These are phyloP conservation scores for Netelia fuscicornis DNA, from an alignment of 2,888 invertebrate species.

Conservation along the genomic window DNA sequence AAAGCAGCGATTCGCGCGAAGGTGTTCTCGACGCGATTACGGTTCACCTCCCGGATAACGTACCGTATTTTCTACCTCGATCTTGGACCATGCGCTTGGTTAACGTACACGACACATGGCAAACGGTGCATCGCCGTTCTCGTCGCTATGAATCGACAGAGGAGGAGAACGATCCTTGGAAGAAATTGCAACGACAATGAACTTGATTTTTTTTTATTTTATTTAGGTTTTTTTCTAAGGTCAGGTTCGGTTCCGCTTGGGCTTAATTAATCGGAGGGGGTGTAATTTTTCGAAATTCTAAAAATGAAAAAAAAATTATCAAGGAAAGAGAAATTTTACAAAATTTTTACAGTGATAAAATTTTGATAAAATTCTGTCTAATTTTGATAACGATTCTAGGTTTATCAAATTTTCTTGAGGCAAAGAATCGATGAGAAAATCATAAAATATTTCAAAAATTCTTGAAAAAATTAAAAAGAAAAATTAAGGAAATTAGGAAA, in stretches of 20 bases:
- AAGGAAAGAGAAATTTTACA: neutral
- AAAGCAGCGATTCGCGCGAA: constrained; percentile 29
- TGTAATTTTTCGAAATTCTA: too few relatives aligned
- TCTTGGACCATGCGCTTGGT: neutral
- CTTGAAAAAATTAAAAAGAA: neutral
- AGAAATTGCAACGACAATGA: neutral
- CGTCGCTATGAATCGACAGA: constrained; percentile 22
- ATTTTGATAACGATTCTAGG: neutral
- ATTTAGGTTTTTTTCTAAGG: too few relatives aligned
- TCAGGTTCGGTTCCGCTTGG: too few relatives aligned
- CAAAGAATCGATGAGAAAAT: neutral
- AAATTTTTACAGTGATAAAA: neutral
- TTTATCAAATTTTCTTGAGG: neutral
- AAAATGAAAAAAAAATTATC: too few relatives aligned
- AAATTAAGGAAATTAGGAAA: neutral
- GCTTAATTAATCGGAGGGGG: too few relatives aligned
- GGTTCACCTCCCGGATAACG: constrained; percentile 45
- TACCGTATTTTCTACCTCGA: constrained; percentile 26
- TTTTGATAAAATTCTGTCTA: neutral
- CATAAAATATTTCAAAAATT: neutral
- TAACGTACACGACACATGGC: constrained; percentile 29
- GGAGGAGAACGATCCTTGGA: neutral
- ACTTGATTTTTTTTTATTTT: neutral
- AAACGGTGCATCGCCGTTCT: constrained; percentile 22
- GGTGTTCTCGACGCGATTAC: constrained; percentile 47